These are phyloP conservation scores for Pristionchus fissidentatus DNA, from an alignment of 2,888 invertebrate species.

Conservation along the genomic window DNA sequence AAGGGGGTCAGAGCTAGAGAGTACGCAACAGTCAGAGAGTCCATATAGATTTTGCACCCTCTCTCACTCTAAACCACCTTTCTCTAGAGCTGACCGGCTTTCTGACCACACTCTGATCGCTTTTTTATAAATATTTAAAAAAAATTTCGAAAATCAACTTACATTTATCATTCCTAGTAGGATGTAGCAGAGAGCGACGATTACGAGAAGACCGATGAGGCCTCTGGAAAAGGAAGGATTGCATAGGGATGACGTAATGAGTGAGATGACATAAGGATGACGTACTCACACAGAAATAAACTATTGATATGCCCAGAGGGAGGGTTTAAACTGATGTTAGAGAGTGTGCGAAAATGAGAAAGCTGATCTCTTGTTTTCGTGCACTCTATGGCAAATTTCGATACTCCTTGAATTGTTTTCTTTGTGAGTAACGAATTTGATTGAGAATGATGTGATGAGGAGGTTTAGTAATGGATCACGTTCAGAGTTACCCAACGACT, in stretches of 20 bases:
- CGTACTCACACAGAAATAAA: too few species aligned
- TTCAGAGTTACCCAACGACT: too few species aligned
- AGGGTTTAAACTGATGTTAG: too few species aligned
- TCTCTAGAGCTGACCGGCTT: neutral
- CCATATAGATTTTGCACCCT: neutral
- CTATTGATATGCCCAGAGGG: too few species aligned
- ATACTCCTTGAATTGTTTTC: neutral
- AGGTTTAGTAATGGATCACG: too few species aligned
- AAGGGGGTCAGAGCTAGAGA: neutral
- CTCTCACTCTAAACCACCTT: neutral
- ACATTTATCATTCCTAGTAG: slow-evolving; percentile 28
- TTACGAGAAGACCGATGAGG: slow-evolving; percentile 14
- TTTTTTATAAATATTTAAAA: neutral
- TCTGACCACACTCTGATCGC: neutral
- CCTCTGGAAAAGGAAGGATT: slow-evolving; percentile 38
- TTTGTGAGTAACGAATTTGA: too few species aligned
- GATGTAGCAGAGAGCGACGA: slow-evolving; percentile 25
- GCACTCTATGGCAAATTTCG: too few species aligned
- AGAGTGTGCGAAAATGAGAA: too few species aligned
- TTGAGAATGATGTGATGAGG: too few species aligned
- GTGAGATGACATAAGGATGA: too few species aligned
- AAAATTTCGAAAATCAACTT: slow-evolving; percentile 2
- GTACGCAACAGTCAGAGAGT: neutral
- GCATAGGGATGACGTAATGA: too few species aligned
- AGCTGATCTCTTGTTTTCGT: too few species aligned